Conservation (phyloP, 2,797 vertebrate species). For the Rhabdomys pumilio region DNA sequence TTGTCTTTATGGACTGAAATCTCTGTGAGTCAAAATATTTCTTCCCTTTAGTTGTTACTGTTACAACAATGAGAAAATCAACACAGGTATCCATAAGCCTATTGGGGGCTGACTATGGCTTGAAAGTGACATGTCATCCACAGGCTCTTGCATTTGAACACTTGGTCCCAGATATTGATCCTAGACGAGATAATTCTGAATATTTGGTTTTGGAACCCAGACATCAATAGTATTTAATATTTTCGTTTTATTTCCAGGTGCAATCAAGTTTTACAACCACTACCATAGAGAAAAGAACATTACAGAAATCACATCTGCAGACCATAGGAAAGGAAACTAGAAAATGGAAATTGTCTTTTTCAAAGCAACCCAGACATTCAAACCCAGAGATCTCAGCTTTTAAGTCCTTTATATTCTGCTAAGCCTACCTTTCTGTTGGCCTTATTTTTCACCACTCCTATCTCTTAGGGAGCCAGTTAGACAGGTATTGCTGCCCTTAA, state of each 20-base stretch:
- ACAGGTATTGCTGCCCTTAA: slow-evolving; percentile 59
- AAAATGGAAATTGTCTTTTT: slow-evolving; percentile 47
- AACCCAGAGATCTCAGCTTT: slow-evolving; percentile 14
- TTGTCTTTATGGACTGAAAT: background rate
- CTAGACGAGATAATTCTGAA: slow-evolving; percentile 62
- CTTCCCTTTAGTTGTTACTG: background rate
- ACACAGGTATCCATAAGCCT: background rate
- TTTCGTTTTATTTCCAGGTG: slow-evolving; percentile 38
- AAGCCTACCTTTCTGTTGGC: slow-evolving; percentile 8
- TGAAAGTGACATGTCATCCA: background rate
- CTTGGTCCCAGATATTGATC: background rate
- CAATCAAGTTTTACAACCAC: slow-evolving; percentile 55
- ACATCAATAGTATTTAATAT: slow-evolving; percentile 59
- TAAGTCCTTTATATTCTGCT: slow-evolving; percentile 29
- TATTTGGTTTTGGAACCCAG: slow-evolving; percentile 35
- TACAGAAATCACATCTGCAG: slow-evolving; percentile 50
- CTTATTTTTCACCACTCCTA: slow-evolving; percentile 63
- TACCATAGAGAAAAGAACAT: slow-evolving; percentile 4
- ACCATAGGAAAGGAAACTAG: slow-evolving; percentile 59
- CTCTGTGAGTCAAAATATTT: background rate
- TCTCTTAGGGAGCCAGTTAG: slow-evolving; percentile 63
- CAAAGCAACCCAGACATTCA: background rate
- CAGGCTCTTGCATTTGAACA: background rate
- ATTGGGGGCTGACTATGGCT: background rate
- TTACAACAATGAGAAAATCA: background rate